Percentiles rank a stretch among this genome's conserved stretches.
Conservation (phyloP, 2,797 vertebrate genomes). For the Mus caroli region DNA sequence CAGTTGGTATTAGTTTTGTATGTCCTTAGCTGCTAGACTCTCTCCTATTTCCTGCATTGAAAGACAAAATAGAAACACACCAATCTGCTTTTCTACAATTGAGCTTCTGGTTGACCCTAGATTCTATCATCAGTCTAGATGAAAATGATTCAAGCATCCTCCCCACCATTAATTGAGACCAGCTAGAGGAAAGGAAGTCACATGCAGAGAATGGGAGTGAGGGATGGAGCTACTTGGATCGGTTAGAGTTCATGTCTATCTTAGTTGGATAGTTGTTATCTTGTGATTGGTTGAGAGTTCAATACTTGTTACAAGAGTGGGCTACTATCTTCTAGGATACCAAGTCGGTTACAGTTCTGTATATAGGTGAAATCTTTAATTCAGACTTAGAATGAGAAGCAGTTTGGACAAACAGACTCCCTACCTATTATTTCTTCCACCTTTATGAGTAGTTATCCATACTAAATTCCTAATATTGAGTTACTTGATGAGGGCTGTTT, state of each 20-base stretch:
- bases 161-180: background rate
- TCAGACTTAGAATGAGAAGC: background rate
- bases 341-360: background rate
- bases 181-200: background rate
- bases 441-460: background rate
- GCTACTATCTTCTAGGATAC: background rate
- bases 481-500: background rate
- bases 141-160: background rate
- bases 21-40: background rate
- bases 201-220: background rate
- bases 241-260: background rate
- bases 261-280: background rate
- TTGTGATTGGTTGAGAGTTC: background rate
- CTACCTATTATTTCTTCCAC: background rate
- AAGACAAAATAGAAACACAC: background rate
- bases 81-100: background rate
- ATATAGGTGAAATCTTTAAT: background rate
- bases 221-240: too few species aligned
- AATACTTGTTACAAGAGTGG: background rate
- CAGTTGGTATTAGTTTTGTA: background rate
- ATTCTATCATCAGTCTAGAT: background rate
- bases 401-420: background rate
- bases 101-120: background rate
- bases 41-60: background rate
- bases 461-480: conserved; percentile 39